A percentile compares a stretch with the other conserved stretches of the same genome.
Evolutionary conservation across 1,140 invertebrate species (phyloP).

Genomic region (Orussus abietinus): DNA sequence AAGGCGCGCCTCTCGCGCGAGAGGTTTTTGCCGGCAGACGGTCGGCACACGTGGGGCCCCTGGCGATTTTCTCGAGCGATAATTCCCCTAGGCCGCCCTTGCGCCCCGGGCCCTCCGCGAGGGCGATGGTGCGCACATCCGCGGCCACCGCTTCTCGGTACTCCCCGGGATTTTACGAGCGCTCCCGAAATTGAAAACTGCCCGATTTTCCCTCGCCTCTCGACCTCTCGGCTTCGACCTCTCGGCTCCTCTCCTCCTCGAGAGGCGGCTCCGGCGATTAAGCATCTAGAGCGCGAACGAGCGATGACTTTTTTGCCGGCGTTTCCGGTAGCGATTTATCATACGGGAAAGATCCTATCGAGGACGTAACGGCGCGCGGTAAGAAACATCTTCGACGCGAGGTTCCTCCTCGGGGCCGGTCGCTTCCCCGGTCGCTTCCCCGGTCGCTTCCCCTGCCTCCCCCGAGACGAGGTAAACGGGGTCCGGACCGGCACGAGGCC

Average conservation of each 20-base stretch:
- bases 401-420: neutral
- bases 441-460: constrained; percentile 3
- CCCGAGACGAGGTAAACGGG: constrained; percentile 12
- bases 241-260: too few species aligned
- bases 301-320: constrained; percentile 41
- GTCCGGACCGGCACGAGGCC: constrained; percentile 13
- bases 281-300: constrained; percentile 42
- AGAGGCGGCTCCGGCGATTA: too few species aligned
- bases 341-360: constrained; percentile 50
- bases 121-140: constrained; percentile 49
- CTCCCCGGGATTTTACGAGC: constrained; percentile 29
- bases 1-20: too few species aligned
- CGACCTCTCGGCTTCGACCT: too few species aligned
- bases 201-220: constrained; percentile 6
- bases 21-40: too few species aligned
- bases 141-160: constrained; percentile 15
- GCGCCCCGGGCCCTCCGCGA: too few species aligned
- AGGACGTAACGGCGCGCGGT: constrained; percentile 20
- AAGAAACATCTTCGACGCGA: constrained; percentile 35
- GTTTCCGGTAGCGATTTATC: constrained; percentile 54
- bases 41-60: too few species aligned
- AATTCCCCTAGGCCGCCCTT: too few species aligned
- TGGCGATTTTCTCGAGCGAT: too few species aligned
- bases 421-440: neutral
- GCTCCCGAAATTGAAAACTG: constrained; percentile 27